These are phyloP conservation scores for Thalassarche chlororhynchos DNA, from an alignment of 2,113 vertebrate species.

Conservation along the genomic window DNA sequence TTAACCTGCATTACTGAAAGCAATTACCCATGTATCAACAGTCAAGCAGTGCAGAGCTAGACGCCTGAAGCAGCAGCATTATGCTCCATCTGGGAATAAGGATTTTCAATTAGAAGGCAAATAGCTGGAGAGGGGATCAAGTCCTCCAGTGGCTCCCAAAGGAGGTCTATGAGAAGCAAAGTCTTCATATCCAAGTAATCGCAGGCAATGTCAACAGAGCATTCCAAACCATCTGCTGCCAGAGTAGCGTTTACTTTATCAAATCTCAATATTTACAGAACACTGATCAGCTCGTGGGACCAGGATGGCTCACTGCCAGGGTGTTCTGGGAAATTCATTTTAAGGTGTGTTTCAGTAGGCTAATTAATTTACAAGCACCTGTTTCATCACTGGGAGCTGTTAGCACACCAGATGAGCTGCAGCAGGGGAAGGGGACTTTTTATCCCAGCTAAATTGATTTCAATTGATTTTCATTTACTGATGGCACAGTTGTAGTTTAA, in stretches of 20 bases:
- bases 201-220: constrained; percentile 82
- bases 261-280: constrained; percentile 96
- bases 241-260: constrained; percentile 87
- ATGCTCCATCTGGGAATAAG: constrained; percentile 88
- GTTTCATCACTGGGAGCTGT: constrained; percentile 83
- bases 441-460: constrained; percentile 80
- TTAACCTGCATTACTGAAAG: constrained; percentile 93
- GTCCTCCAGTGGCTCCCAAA: constrained; percentile 78
- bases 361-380: constrained; percentile 95
- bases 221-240: constrained; percentile 91
- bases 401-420: constrained; percentile 78
- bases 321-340: constrained; percentile 81
- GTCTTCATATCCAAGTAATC: constrained; percentile 82
- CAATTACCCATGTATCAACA: constrained; percentile 91
- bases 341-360: constrained; percentile 89
- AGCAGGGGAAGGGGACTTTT: constrained; percentile 74
- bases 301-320: constrained; percentile 86
- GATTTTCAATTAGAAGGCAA: constrained; percentile 94
- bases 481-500: constrained; percentile 70
- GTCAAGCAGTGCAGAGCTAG: constrained; percentile 77
- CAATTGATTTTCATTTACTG: constrained; percentile 82
- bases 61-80: constrained; percentile 72
- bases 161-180: constrained; percentile 76
- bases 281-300: constrained; percentile 86
- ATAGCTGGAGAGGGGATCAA: constrained; percentile 82